A percentile compares a stretch with the other conserved stretches of the same genome.
These are phyloP conservation scores for Pantherophis alleghaniensis DNA, from an alignment of 2,797 vertebrate species.

Conservation along the genomic window DNA sequence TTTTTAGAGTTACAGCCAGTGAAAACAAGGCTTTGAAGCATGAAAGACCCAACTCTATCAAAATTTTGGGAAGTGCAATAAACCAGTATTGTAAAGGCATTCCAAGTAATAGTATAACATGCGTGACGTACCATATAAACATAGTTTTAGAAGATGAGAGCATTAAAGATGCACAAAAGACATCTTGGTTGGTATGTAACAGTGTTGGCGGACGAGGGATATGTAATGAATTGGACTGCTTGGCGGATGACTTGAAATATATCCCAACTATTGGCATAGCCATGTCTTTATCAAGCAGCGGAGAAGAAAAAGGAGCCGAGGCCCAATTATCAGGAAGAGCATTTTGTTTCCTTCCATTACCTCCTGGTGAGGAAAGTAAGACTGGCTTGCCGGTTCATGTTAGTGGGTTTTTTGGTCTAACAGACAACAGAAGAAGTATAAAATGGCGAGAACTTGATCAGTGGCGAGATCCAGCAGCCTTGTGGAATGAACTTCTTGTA, in stretches of 20 bases:
- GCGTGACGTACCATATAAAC: conserved; percentile 89
- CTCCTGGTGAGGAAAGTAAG: conserved; percentile 92
- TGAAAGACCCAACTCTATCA: conserved; percentile 85
- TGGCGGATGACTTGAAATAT: conserved; percentile 96
- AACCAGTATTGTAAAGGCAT: conserved; percentile 87
- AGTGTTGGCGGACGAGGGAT: conserved; percentile 93
- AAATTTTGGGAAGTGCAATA: conserved; percentile 84
- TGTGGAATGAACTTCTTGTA: conserved; percentile 96
- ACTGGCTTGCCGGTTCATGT: conserved; percentile 96
- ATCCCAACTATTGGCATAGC: conserved; percentile 92
- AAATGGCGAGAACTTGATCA: conserved; percentile 98
- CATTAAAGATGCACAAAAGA: conserved; percentile 82
- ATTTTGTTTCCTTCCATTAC: conserved; percentile 96
- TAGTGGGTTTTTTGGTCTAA: conserved; percentile 97
- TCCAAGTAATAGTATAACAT: conserved; percentile 80
- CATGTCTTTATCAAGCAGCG: conserved; percentile 76
- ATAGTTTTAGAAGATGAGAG: conserved; percentile 86
- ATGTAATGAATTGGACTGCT: conserved; percentile 84
- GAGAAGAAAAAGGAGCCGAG: conserved; percentile 78
- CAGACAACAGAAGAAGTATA: conserved; percentile 97
- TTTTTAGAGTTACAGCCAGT: conserved; percentile 89
- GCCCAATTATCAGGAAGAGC: conserved; percentile 88
- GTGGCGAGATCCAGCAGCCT: conserved; percentile 93
- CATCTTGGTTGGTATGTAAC: conserved; percentile 93
- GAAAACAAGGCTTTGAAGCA: conserved; percentile 82